Percentiles rank a stretch among this genome's conserved stretches.
Conservation (phyloP, 1,140 invertebrate species). For the Cherax quadricarinatus region DNA sequence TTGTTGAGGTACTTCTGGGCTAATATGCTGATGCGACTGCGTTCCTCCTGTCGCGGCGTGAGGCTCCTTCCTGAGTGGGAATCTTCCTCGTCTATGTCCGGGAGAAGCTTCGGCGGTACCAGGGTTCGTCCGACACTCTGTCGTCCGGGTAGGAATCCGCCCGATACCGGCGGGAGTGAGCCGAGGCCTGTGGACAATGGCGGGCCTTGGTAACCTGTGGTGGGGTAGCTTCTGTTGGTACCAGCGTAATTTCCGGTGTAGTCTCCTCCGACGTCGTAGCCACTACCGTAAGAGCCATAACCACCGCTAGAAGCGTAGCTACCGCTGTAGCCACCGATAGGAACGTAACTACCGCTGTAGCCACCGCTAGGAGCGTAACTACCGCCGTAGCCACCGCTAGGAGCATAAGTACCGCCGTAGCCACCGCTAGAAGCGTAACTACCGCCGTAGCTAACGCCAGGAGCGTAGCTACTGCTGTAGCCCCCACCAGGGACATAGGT, state of each 20-base stretch:
- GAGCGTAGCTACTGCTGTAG: neutral
- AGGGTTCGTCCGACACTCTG: neutral
- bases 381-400: no score
- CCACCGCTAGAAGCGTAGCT: no score
- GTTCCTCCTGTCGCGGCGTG: slow-evolving; percentile 40
- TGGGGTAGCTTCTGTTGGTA: neutral
- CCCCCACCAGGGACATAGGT: no score
- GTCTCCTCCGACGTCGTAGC: neutral
- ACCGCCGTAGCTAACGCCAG: no score
- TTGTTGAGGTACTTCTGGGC: slow-evolving; percentile 22
- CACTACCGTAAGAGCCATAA: no score
- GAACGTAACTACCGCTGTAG: no score
- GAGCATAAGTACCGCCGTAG: no score
- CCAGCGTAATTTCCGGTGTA: neutral
- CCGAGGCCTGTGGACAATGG: neutral
- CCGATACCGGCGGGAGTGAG: neutral
- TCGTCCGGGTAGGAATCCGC: no score
- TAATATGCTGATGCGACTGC: neutral
- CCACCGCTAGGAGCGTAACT: no score
- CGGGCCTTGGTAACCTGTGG: no score
- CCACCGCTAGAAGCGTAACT: no score
- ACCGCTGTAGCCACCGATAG: no score
- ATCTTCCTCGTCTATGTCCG: slow-evolving; percentile 24
- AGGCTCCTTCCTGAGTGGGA: neutral
- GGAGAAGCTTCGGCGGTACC: neutral